Base-by-base conservation (phyloP, 92 coral and sea anemone genomes). In the Diadumene lineata region DNA sequence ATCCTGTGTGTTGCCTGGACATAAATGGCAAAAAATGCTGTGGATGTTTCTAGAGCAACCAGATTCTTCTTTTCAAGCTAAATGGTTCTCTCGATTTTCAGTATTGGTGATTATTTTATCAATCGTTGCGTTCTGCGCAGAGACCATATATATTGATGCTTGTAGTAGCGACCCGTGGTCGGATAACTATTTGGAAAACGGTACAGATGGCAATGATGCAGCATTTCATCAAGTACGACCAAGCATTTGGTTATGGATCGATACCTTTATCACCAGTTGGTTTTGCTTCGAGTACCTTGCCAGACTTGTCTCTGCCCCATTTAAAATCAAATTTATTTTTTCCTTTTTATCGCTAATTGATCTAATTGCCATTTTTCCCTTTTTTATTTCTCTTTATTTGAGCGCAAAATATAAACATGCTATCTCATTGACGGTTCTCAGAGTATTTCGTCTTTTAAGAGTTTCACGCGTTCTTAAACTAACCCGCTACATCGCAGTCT, bases 401-500 rank as follows among this genome's bases (percentile, higher is more conserved):
- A 78, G 80, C 11, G 77, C 75, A 16, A 73, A 71, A 24, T 78
- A 88, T 33, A 87, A 87, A 19, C 94, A 89, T 22, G 80, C 85
- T 24, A 70, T 81, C 56, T 86, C 91, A 13, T 83, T 94, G 23
- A 80, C 93, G 2, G 81, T 91, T 3, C 56, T 94, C 27, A 85
- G 98, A 23, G 43, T 94, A 18, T 88, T 94, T 30, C 94, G 97
- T 0, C 86, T 88, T 1, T 71, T 88, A 15, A 86, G 97, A 31
- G 93, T 90, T 7, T 34, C 92, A 25, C 89, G 98, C 9, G 83
- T 94, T 0, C 64, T 94, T 0, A 94, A 94, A 30, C 88, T 94
- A 11, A 92, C 98, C 11, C 97, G 98, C 11, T 92, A 94, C 72
- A 87, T 92, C 21, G 92, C 98, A 0, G 98, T 92, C 1, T 77